Percentiles rank a stretch among this genome's conserved stretches.
Conservation (phyloP, 2,888 invertebrate species). For the Drosophila koepferae region DNA sequence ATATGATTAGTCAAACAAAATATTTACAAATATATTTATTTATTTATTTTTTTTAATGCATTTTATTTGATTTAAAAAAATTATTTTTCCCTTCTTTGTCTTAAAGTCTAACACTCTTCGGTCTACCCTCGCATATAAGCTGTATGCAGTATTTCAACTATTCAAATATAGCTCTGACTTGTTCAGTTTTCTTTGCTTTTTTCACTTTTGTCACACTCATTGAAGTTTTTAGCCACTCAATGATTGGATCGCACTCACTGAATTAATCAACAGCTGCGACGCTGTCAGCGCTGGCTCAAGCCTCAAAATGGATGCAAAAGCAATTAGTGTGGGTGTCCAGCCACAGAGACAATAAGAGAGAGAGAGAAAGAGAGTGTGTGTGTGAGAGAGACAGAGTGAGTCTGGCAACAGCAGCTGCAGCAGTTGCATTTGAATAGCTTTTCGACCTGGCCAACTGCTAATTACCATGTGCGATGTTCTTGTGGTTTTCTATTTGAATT, state of each 20-base stretch:
- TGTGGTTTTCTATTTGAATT: slow-evolving; percentile 68
- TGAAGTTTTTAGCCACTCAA: slow-evolving; percentile 4
- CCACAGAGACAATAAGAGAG: background rate
- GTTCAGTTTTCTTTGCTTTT: background rate
- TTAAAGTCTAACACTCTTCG: background rate
- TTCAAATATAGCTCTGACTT: slow-evolving; percentile 1
- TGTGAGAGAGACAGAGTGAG: background rate
- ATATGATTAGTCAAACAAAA: background rate
- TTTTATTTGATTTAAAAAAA: no score
- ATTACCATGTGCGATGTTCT: slow-evolving; percentile 58
- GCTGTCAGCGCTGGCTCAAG: slow-evolving; percentile 1
- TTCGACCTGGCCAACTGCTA: slow-evolving; percentile 34
- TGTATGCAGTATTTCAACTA: background rate
- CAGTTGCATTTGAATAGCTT: slow-evolving; percentile 6
- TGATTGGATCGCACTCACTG: slow-evolving; percentile 13
- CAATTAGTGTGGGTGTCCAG: slow-evolving; percentile 57
- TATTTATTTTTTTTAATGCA: no score
- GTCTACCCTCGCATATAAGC: background rate
- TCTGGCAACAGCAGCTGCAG: background rate
- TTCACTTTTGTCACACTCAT: background rate
- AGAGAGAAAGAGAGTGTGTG: background rate
- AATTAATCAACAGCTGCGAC: slow-evolving; percentile 27
- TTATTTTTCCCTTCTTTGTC: no score
- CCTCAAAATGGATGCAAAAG: slow-evolving; percentile 42
- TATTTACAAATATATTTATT: no score